These are phyloP conservation scores for Lophius piscatorius DNA, from an alignment of 2,113 vertebrate genomes.

Conservation along the genomic window DNA sequence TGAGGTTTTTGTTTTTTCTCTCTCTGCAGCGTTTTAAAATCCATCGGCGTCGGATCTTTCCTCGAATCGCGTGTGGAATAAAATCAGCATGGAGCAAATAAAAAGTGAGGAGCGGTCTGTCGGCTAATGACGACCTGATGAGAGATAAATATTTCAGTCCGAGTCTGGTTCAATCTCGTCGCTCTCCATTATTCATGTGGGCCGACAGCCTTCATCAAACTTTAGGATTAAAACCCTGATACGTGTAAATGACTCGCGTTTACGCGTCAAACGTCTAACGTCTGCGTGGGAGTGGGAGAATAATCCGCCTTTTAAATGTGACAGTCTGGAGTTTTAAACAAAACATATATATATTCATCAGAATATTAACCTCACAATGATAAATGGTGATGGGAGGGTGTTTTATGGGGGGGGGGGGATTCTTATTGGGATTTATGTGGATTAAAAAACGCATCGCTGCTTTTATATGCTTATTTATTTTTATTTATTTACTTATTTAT, in stretches of 20 bases:
- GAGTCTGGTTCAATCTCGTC: slow-evolving; percentile 38
- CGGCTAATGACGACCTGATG: slow-evolving; percentile 18
- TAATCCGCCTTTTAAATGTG: slow-evolving; percentile 44
- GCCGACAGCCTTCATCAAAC: slow-evolving; percentile 22
- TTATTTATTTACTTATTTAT: no score
- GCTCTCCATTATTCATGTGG: slow-evolving; percentile 30
- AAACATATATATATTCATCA: background rate
- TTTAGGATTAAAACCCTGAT: slow-evolving; percentile 43
- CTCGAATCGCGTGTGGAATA: background rate
- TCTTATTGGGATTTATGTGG: no score
- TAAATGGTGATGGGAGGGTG: no score
- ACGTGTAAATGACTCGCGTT: slow-evolving; percentile 54
- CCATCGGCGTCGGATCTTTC: background rate
- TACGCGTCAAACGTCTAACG: slow-evolving; percentile 52
- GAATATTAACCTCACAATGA: slow-evolving; percentile 24
- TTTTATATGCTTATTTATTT: no score
- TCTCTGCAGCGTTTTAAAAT: background rate
- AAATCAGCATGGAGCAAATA: slow-evolving; percentile 1
- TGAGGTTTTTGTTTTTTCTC: no score
- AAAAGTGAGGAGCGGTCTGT: slow-evolving; percentile 6
- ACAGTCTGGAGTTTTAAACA: slow-evolving; percentile 42
- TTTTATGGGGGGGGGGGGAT: no score
- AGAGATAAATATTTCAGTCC: slow-evolving; percentile 25
- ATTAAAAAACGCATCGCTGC: no score
- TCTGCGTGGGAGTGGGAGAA: slow-evolving; percentile 37